Percentiles rank a stretch among this genome's conserved stretches.
phyloP scores from a whole-genome alignment of 2,797 vertebrate genomes.

The Coranthus polyacanthus region DNA sequence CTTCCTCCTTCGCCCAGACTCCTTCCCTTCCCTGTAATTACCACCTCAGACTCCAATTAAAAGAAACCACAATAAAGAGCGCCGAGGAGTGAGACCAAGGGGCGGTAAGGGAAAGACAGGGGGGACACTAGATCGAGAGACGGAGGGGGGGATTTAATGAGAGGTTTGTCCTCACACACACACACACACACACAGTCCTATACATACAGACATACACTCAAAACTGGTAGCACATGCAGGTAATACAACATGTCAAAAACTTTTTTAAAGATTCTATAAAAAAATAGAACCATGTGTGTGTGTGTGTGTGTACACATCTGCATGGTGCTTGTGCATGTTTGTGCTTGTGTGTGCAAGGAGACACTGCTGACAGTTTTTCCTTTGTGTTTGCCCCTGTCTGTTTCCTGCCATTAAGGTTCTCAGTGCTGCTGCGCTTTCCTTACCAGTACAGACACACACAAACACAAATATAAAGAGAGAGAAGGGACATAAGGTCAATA shows the following conservation, averaged over 20 bases:
- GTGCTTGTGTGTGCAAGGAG: constrained; percentile 12
- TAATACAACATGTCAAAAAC: background rate
- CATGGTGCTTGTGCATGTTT: constrained; percentile 17
- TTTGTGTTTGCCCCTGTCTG: constrained; percentile 75
- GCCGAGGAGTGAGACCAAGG: constrained; percentile 44
- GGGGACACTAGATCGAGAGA: background rate
- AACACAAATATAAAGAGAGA: constrained; percentile 10
- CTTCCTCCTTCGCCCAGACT: constrained; percentile 41
- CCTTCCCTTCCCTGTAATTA: constrained; percentile 72
- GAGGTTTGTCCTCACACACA: constrained; percentile 41
- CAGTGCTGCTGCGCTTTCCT: constrained; percentile 61
- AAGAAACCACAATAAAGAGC: constrained; percentile 74
- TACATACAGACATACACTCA: constrained; percentile 8
- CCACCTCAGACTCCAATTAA: constrained; percentile 82
- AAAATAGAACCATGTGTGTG: background rate
- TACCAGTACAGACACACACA: constrained; percentile 35
- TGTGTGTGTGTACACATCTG: background rate
- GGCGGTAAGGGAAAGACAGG: constrained; percentile 40
- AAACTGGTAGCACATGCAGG: constrained; percentile 9
- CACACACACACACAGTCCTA: constrained; percentile 8
- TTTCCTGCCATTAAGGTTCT: constrained; percentile 81
- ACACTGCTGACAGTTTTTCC: constrained; percentile 67
- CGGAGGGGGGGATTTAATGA: constrained; percentile 62
- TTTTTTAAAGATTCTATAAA: background rate
- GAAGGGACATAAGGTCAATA: constrained; percentile 43